Conservation (phyloP, 2,797 vertebrate genomes). For the Sebastes iracundus region DNA sequence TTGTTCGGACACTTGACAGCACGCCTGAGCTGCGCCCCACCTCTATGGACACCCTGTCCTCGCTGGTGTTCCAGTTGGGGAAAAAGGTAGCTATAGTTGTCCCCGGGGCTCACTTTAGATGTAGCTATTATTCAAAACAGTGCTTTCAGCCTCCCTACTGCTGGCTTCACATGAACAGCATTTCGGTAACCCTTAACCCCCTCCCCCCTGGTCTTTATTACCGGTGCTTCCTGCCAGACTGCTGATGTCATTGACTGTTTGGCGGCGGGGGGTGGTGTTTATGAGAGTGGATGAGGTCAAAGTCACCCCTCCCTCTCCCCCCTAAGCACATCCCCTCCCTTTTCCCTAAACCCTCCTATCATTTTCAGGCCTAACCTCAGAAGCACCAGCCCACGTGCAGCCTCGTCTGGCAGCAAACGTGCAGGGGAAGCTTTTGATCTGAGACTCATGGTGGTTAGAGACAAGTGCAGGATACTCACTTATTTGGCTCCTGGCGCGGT, state of each 20-base stretch:
- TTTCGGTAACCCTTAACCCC: conserved; percentile 22
- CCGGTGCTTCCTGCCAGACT: conserved; percentile 71
- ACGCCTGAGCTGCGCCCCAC: conserved; percentile 93
- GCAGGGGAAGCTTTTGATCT: conserved; percentile 71
- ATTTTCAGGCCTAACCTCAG: conserved; percentile 48
- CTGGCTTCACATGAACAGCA: conserved; percentile 47
- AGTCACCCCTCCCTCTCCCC: conserved; percentile 27
- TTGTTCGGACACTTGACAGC: conserved; percentile 92
- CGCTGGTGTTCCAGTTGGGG: conserved; percentile 95
- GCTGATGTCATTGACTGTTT: conserved; percentile 73
- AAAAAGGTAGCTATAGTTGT: conserved; percentile 89
- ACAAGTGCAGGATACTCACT: conserved; percentile 47
- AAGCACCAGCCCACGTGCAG: conserved; percentile 53
- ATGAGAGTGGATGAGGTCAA: conserved; percentile 69
- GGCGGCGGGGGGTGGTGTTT: conserved; percentile 62
- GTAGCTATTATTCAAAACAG: conserved; percentile 41
- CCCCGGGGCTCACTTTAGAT: conserved; percentile 35
- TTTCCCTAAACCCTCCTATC: conserved; percentile 42
- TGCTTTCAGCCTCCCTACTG: conserved; percentile 43
- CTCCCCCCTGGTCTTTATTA: conserved; percentile 50
- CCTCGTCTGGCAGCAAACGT: conserved; percentile 55
- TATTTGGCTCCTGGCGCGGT: conserved; percentile 58
- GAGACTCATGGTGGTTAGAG: conserved; percentile 40
- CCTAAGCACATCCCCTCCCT: conserved; percentile 4
- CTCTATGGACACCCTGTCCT: conserved; percentile 97